These are phyloP conservation scores for Priocnemis perturbator DNA, from an alignment of 2,888 invertebrate species.

Conservation along the genomic window DNA sequence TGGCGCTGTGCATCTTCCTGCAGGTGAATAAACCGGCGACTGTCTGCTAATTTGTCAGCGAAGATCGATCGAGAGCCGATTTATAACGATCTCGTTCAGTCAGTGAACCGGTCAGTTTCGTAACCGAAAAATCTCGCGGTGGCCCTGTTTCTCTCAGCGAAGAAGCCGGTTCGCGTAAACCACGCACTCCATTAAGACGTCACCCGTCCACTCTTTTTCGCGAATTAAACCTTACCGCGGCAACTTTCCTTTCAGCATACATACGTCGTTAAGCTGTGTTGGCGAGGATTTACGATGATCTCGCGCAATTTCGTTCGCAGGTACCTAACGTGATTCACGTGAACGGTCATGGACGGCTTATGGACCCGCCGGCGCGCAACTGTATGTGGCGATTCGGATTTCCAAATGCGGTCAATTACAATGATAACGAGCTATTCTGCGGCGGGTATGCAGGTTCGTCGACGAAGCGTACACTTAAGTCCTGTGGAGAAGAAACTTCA, in stretches of 20 bases:
- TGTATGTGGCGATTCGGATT: conserved; percentile 97
- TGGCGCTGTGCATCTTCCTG: conserved; percentile 30
- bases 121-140: conserved; percentile 5
- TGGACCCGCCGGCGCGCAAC: conserved; percentile 95
- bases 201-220: too few species aligned
- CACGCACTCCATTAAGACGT: neutral
- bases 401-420: conserved; percentile 95
- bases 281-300: conserved; percentile 3
- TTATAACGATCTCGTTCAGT: neutral
- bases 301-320: neutral
- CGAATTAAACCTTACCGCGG: too few species aligned
- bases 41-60: too few species aligned
- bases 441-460: conserved; percentile 89
- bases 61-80: too few species aligned
- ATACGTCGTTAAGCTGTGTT: neutral
- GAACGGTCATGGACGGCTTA: conserved; percentile 88
- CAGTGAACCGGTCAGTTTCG: conserved; percentile 1
- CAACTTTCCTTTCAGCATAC: too few species aligned
- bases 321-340: conserved; percentile 67
- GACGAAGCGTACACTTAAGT: neutral
- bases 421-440: conserved; percentile 95
- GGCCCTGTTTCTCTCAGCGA: conserved; percentile 20
- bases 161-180: conserved; percentile 14
- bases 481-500: too few species aligned
- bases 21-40: conserved; percentile 33